Percentiles rank a stretch among this genome's conserved stretches.
phyloP scores from a whole-genome alignment of 2,797 vertebrate species.

The Sebastes itinus region DNA sequence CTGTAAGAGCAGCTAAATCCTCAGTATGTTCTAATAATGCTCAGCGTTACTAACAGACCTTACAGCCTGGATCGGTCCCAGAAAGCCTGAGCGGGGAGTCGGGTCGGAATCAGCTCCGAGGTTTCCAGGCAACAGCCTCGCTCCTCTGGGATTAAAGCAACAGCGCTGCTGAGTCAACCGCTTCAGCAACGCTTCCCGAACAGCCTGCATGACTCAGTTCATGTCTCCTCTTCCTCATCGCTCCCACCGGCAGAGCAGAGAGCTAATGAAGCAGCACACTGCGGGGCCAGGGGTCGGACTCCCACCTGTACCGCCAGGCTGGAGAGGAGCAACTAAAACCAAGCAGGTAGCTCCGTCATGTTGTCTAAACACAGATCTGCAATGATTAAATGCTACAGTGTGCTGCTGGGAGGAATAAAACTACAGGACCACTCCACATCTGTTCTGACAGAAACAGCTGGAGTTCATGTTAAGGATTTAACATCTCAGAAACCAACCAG shows the following conservation, averaged over 20 bases:
- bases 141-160: slow-evolving; percentile 56
- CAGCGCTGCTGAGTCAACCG: slow-evolving; percentile 66
- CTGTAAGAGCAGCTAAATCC: neutral
- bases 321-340: neutral
- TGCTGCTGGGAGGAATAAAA: neutral
- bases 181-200: slow-evolving; percentile 27
- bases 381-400: neutral
- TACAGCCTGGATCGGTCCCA: slow-evolving; percentile 21
- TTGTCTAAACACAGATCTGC: neutral
- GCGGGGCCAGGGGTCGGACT: neutral
- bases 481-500: neutral
- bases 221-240: slow-evolving; percentile 32
- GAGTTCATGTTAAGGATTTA: neutral
- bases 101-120: slow-evolving; percentile 34
- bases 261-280: slow-evolving; percentile 40
- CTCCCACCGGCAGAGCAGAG: slow-evolving; percentile 35
- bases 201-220: slow-evolving; percentile 57
- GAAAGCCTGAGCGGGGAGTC: slow-evolving; percentile 6
- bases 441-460: neutral
- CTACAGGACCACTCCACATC: neutral
- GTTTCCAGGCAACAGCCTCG: slow-evolving; percentile 68
- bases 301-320: slow-evolving; percentile 29
- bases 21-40: neutral
- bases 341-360: neutral
- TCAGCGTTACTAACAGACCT: slow-evolving; percentile 4